Conservation (phyloP, 1,140 invertebrate species). For the Portunus trituberculatus region DNA sequence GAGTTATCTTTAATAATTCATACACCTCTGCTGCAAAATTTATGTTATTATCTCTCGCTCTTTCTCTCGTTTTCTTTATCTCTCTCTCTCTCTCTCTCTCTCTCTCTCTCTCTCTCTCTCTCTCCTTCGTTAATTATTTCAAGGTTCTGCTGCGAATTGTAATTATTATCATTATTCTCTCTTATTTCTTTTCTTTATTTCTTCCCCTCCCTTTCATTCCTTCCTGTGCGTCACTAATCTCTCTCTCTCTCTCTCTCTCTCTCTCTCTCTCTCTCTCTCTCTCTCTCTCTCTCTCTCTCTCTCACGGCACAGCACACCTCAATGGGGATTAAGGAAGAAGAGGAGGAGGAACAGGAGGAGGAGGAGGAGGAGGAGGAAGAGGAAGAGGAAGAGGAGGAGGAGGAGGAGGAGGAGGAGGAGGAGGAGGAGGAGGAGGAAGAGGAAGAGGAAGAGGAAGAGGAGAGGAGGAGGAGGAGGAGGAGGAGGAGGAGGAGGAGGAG, state of each 20-base stretch:
- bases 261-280: neutral
- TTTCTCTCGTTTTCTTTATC: neutral
- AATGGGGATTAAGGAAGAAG: neutral
- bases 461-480: neutral
- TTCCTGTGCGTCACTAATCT: no score
- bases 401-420: no score
- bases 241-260: neutral
- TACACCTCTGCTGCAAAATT: neutral
- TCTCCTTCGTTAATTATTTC: neutral
- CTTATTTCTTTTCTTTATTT: no score
- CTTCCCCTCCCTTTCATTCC: neutral
- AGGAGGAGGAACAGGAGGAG: neutral
- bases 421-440: no score
- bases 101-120: neutral
- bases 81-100: neutral
- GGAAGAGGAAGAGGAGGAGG: no score
- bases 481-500: no score
- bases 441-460: neutral
- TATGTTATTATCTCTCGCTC: neutral
- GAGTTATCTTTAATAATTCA: neutral
- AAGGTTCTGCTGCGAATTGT: neutral
- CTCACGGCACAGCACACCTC: neutral
- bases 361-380: neutral
- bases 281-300: constrained; percentile 28
- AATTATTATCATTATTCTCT: neutral